phyloP scores from a whole-genome alignment of 2,888 invertebrate species.

The Onchidella celtica region DNA sequence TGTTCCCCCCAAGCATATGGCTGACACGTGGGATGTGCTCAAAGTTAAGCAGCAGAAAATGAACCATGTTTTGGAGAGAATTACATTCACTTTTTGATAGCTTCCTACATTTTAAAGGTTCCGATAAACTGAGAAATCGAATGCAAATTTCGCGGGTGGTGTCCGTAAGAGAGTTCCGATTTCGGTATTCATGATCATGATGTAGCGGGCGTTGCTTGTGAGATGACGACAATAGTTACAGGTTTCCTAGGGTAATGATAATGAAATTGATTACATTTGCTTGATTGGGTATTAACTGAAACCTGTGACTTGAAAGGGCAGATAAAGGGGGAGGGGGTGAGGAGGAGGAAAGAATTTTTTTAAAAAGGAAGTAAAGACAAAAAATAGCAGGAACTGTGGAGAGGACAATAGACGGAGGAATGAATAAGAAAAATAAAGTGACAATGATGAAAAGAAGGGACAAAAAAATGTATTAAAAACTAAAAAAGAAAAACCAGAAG shows the following conservation, averaged over 20 bases:
- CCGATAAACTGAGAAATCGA: background rate
- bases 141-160: conserved; percentile 9
- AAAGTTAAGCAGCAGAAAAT: conserved; percentile 32
- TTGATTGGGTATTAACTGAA: no score
- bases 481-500: background rate
- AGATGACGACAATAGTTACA: no score
- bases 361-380: background rate
- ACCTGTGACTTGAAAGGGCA: background rate
- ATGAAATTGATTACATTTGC: no score
- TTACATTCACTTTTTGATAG: conserved; percentile 13
- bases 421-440: background rate
- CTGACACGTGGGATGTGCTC: conserved; percentile 10
- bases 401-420: background rate
- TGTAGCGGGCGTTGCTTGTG: no score
- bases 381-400: background rate
- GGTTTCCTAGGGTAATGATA: no score
- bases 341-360: background rate
- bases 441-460: background rate
- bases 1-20: conserved; percentile 31
- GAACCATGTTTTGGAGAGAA: background rate
- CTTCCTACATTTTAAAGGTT: background rate
- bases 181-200: background rate
- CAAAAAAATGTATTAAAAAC: background rate
- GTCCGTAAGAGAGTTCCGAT: background rate
- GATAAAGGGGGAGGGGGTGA: background rate